Evolutionary conservation across 2,797 vertebrate genomes (phyloP), one percentile per base, ranked within the genome.

Genomic region (Danio kyathit): DNA sequence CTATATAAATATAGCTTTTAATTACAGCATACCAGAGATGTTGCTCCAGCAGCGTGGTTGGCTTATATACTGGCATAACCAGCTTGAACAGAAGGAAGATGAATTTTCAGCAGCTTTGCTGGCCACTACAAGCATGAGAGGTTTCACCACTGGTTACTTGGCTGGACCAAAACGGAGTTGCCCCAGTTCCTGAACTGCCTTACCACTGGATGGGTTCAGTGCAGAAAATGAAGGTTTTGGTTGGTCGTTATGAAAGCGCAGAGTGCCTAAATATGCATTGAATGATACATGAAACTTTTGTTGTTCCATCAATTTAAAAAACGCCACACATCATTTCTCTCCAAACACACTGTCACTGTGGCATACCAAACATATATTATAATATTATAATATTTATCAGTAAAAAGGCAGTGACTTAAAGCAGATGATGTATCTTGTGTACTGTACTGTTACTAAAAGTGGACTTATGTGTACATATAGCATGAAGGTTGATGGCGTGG

Each of bases 11-110:
- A 74, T 81, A 75, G 75, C 81, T 73, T 76, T 75, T 75, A 75
- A 83, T 70, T 80, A 65, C 81, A 77, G 70, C 71, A 67, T 79
- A 66, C 65, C 21, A 83, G 19, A 72, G 80, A 81, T 79, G 67
- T 16, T 76, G 72, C 73, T 79, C 65, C 64, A 77, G 64, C 49
- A 66, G 51, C 74, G 64, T 66, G 70, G 59, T 75, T 82, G 67
- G 79, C 72, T 82, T 70, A 74, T 43, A 82, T 49, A 76, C 63
- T 66, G 74, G 74, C 73, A 73, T 40, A 8, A 60, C 19, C 82
- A 86, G 60, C 46, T 72, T 29, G 63, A 77, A 80, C 29, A 78
- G 74, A 75, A 75, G 59, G 40, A 80, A n/a, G 40, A 71, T 79
- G 46, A 19, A 46, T 71, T 79, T 79, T 70, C 79, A 41, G 61